Conservation (phyloP, 2,113 vertebrate species). For the Bubo scandiacus region DNA sequence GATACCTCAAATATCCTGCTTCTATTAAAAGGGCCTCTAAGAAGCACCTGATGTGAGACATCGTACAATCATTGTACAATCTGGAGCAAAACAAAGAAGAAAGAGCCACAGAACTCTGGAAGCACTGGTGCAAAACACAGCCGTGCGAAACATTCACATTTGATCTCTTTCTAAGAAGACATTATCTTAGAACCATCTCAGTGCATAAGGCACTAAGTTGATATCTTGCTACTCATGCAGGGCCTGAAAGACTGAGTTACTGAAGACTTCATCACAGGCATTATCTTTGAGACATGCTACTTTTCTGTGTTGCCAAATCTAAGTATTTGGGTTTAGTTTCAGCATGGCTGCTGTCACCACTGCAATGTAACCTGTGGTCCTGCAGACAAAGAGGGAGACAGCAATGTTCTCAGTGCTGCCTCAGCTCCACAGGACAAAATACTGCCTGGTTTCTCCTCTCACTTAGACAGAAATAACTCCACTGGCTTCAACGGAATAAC, state of each 20-base stretch:
- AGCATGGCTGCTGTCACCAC: not conserved
- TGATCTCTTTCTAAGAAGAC: conserved; percentile 34
- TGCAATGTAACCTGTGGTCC: not conserved
- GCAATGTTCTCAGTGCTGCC: not conserved
- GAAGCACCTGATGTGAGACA: not conserved
- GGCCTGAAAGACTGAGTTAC: not conserved
- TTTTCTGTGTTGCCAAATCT: not conserved
- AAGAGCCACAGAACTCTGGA: not conserved
- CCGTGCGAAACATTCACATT: not conserved
- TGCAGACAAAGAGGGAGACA: not conserved
- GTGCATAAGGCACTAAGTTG: not conserved
- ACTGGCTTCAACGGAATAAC: not conserved
- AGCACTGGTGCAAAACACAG: not conserved
- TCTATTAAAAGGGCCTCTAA: not conserved
- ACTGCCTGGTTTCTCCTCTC: not conserved
- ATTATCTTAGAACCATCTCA: not conserved
- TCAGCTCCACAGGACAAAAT: not conserved
- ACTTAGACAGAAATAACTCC: not conserved
- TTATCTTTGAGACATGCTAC: not conserved
- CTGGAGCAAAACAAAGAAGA: not conserved
- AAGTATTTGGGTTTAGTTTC: not conserved
- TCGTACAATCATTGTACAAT: not conserved
- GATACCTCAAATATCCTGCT: not conserved
- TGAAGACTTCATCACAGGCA: not conserved
- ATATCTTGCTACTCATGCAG: not conserved